phyloP scores from a whole-genome alignment of 2,113 vertebrate species.

The Gymnogyps californianus region DNA sequence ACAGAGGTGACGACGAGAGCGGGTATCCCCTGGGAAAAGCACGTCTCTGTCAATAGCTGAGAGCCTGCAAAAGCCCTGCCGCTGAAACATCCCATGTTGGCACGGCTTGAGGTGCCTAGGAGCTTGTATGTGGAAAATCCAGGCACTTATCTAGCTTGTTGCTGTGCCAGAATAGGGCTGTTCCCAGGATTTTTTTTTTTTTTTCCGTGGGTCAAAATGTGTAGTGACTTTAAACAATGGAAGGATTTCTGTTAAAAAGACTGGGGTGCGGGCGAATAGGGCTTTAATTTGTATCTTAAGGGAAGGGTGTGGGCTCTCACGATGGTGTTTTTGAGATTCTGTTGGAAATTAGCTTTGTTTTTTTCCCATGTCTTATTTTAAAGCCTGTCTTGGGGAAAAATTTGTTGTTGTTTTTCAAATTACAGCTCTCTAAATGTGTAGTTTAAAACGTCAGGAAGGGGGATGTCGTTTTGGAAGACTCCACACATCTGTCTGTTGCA shows the following conservation, averaged over 20 bases:
- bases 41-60: background rate
- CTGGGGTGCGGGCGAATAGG: background rate
- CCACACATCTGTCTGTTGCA: background rate
- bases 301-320: constrained; percentile 44
- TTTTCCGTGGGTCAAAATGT: background rate
- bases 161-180: background rate
- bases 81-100: background rate
- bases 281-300: background rate
- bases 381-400: background rate
- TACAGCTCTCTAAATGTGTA: background rate
- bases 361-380: background rate
- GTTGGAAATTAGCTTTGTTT: background rate
- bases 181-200: background rate
- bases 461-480: background rate
- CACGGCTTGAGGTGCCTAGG: background rate
- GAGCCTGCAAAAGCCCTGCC: background rate
- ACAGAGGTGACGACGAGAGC: background rate
- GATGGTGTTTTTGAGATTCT: background rate
- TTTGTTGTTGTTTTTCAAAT: background rate
- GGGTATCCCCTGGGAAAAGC: background rate
- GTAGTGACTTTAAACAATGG: constrained; percentile 47
- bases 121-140: background rate
- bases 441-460: background rate
- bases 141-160: background rate
- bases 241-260: constrained; percentile 5